These are phyloP conservation scores for Agelaius tricolor DNA, from an alignment of 2,113 vertebrate genomes.

Conservation along the genomic window DNA sequence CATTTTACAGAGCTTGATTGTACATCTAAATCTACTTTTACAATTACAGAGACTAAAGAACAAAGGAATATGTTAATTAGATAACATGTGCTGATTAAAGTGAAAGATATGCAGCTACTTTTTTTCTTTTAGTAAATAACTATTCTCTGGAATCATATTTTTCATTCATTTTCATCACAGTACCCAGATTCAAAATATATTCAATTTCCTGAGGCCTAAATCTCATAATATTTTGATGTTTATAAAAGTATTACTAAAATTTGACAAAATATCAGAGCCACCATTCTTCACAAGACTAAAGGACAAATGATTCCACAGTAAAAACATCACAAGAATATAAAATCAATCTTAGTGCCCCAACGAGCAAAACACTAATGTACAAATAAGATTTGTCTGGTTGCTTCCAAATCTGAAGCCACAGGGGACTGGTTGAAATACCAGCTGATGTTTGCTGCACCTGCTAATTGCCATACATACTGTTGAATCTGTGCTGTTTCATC, in stretches of 20 bases:
- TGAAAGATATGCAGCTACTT: background rate
- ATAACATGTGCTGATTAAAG: background rate
- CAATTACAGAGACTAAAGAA: background rate
- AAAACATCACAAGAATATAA: background rate
- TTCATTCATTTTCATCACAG: background rate
- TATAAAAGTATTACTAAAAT: background rate
- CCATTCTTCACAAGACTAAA: background rate
- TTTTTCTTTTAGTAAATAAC: background rate
- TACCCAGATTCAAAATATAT: background rate
- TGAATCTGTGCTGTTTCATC: background rate
- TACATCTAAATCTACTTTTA: background rate
- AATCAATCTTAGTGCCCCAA: background rate
- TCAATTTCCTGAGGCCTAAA: background rate
- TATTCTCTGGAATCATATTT: background rate
- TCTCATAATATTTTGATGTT: background rate
- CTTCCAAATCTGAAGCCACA: background rate
- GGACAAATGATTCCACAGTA: background rate
- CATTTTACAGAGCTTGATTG: background rate
- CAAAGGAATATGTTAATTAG: background rate
- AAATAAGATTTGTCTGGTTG: background rate
- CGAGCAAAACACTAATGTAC: background rate
- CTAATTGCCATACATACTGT: background rate
- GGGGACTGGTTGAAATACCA: constrained; percentile 12
- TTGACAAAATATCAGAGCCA: background rate
- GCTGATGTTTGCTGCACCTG: constrained; percentile 11